Evolutionary conservation across 2,888 invertebrate genomes (phyloP).

Genomic region (Frankliniella intonsa): DNA sequence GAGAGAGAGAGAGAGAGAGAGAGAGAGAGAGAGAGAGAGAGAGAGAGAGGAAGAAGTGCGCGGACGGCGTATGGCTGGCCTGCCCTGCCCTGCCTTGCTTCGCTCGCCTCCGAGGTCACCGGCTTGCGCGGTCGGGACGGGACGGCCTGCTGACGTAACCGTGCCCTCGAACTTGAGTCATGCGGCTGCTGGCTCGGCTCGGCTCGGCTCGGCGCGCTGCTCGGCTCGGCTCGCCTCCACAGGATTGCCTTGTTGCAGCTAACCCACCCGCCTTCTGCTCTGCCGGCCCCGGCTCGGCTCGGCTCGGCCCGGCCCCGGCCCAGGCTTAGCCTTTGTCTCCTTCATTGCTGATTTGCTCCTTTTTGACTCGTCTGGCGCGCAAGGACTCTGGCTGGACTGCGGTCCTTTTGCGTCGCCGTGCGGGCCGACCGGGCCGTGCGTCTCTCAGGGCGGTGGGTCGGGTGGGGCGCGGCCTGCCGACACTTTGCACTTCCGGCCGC

Average conservation of each 20-base stretch:
- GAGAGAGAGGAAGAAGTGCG: neutral
- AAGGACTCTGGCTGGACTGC: neutral
- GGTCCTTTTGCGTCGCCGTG: neutral
- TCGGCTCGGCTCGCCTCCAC: neutral
- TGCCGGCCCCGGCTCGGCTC: too few species aligned
- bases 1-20: neutral
- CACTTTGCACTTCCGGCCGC: neutral
- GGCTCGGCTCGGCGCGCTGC: neutral
- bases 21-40: neutral
- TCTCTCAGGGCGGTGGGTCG: neutral
- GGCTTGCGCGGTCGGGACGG: neutral
- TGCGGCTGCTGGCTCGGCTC: neutral
- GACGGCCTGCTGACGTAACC: slow-evolving; percentile 8
- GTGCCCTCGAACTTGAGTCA: slow-evolving; percentile 19
- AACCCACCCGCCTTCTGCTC: neutral
- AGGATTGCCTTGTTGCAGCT: neutral
- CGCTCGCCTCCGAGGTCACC: slow-evolving; percentile 13
- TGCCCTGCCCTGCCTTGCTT: neutral
- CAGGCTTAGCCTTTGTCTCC: neutral
- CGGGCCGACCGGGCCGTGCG: too few species aligned
- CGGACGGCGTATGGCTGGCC: neutral
- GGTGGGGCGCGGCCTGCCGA: neutral
- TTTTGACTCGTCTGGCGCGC: neutral
- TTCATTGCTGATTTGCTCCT: neutral
- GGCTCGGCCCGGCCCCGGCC: too few species aligned